A percentile compares a stretch with the other conserved stretches of the same genome.
phyloP scores from a whole-genome alignment of 2,113 vertebrate genomes.

The Platanista minor region DNA sequence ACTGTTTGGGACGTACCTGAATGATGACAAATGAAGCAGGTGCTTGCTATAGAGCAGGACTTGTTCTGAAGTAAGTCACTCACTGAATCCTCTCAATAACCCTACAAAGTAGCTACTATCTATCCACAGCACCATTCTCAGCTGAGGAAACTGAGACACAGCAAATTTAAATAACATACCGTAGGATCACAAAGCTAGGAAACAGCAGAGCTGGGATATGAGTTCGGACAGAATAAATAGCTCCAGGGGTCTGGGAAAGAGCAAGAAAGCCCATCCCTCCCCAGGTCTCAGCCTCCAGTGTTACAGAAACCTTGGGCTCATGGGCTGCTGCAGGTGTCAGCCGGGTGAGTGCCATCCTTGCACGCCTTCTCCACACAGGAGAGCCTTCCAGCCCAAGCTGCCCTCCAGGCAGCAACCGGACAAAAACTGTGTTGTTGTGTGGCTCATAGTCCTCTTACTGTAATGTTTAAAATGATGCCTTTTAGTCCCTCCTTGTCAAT shows the following conservation, averaged over 20 bases:
- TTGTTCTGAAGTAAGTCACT: background rate
- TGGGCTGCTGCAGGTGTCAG: fast-evolving
- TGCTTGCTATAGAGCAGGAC: background rate
- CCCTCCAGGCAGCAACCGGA: background rate
- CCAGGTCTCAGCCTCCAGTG: background rate
- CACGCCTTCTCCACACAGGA: background rate
- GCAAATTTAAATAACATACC: background rate
- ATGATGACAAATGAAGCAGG: background rate
- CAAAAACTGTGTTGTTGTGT: background rate
- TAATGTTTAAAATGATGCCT: background rate
- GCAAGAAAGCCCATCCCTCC: background rate
- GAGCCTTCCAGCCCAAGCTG: background rate
- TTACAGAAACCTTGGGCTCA: background rate
- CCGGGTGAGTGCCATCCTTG: background rate
- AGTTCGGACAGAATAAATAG: background rate
- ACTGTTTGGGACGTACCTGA: background rate
- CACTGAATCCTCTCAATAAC: background rate
- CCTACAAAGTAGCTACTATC: background rate
- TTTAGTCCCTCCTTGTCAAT: background rate
- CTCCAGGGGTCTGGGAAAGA: background rate
- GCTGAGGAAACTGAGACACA: background rate
- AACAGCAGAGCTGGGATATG: background rate
- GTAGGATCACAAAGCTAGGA: background rate
- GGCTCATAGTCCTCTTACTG: too few relatives aligned
- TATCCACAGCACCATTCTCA: background rate